Conservation (phyloP, 2,888 invertebrate species). For the Pseudococcus jackbeardsleyi region DNA sequence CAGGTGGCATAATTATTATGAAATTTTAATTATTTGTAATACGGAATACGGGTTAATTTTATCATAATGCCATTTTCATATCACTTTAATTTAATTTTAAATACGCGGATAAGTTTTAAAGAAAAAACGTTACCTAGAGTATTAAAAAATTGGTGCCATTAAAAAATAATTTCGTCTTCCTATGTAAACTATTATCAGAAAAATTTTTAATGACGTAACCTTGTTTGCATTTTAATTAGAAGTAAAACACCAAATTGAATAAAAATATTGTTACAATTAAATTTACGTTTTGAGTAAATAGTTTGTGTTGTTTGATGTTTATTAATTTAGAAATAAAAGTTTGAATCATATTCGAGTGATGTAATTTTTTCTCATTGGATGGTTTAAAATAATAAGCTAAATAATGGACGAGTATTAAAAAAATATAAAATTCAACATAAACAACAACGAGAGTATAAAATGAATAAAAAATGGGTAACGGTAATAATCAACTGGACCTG, state of each 20-base stretch:
- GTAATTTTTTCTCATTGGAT: neutral
- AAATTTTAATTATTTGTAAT: neutral
- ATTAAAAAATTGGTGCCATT: neutral
- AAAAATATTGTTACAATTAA: neutral
- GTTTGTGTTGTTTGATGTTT: conserved; percentile 3
- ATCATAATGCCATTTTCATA: conserved; percentile 14
- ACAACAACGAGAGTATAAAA: neutral
- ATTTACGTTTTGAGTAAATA: conserved; percentile 12
- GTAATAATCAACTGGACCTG: too few relatives aligned
- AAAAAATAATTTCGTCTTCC: conserved; percentile 39
- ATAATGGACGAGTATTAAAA: neutral
- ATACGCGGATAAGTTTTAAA: conserved; percentile 26
- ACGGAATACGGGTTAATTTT: neutral
- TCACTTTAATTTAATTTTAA: neutral
- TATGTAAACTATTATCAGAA: neutral
- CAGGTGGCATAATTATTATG: neutral
- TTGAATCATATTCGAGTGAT: neutral
- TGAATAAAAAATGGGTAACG: neutral
- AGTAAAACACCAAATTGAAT: conserved; percentile 11
- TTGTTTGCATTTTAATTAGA: conserved; percentile 20
- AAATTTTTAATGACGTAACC: neutral
- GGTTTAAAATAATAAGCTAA: neutral
- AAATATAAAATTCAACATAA: neutral
- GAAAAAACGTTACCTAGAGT: neutral
- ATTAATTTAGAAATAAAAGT: conserved; percentile 13